Percentiles rank a stretch among this genome's conserved stretches.
Conservation (phyloP, 30 jellyfish, hydroid and myxozoan species). For the Euphysa ruthae region DNA sequence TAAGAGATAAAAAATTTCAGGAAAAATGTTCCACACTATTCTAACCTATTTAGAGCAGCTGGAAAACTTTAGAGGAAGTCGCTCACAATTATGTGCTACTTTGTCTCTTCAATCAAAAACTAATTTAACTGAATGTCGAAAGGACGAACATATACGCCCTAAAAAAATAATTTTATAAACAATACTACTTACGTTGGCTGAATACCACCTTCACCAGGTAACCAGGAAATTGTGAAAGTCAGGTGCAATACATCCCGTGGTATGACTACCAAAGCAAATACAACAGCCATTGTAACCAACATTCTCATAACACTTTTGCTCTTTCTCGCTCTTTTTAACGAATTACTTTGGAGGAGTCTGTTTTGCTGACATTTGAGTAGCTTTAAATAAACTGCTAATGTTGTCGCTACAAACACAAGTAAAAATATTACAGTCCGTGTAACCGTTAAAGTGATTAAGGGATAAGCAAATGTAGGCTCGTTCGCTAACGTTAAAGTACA, state of each 20-base stretch:
- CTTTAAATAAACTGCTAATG: slow-evolving; percentile 7
- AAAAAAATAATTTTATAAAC: no score
- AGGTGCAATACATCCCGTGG: slow-evolving; percentile 67
- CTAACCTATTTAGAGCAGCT: no score
- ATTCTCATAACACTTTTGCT: slow-evolving; percentile 31
- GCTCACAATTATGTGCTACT: no score
- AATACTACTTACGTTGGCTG: no score
- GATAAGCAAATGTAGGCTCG: slow-evolving; percentile 30
- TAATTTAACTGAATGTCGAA: no score
- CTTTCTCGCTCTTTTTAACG: background rate
- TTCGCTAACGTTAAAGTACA: slow-evolving; percentile 12
- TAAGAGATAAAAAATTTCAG: no score
- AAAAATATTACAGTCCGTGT: slow-evolving; percentile 18
- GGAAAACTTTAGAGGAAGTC: no score
- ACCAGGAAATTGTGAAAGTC: slow-evolving; percentile 44
- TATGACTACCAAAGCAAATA: slow-evolving; percentile 38
- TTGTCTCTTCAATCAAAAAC: no score
- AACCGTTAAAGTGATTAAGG: slow-evolving; percentile 18
- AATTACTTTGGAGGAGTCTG: background rate
- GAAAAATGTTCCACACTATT: no score
- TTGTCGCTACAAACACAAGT: slow-evolving; percentile 30
- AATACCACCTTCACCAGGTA: slow-evolving; percentile 1
- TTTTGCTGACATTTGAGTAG: slow-evolving; percentile 5
- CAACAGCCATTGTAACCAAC: slow-evolving; percentile 34
- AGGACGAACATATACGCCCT: no score